Percentiles rank a stretch among this genome's conserved stretches.
Conservation (phyloP, 2,113 vertebrate genomes). For the Cheirogaleus medius region DNA sequence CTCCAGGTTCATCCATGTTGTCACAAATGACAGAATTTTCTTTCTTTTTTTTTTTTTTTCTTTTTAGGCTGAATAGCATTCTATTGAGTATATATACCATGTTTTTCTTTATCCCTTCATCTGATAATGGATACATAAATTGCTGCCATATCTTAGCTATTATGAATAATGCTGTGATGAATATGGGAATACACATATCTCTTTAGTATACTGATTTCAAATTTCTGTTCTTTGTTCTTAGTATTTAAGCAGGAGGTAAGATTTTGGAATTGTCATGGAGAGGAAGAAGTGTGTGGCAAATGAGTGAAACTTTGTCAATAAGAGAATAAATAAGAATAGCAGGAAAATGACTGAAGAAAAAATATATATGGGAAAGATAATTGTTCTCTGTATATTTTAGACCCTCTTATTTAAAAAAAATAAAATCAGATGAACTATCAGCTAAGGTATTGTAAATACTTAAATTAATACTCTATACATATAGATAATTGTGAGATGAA, state of each 20-base stretch:
- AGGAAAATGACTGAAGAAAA: background rate
- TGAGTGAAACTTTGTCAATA: background rate
- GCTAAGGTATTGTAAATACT: background rate
- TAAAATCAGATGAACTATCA: background rate
- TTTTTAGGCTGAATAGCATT: background rate
- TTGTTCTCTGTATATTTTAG: background rate
- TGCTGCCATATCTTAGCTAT: background rate
- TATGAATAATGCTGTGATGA: background rate
- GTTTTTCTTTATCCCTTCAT: background rate
- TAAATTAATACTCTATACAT: background rate
- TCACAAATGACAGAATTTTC: background rate
- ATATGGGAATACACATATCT: background rate
- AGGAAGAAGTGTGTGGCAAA: background rate
- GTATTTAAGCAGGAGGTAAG: background rate
- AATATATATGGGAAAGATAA: background rate
- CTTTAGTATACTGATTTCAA: background rate
- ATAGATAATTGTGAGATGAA: background rate
- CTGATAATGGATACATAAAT: background rate
- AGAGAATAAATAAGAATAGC: background rate
- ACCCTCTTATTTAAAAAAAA: background rate
- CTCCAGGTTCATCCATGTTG: background rate
- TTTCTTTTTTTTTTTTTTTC: background rate
- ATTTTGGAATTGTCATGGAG: background rate
- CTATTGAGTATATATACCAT: background rate
- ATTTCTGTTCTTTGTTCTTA: background rate